Conservation (phyloP, 2,113 vertebrate species). For the Plecturocebus donacophilus region DNA sequence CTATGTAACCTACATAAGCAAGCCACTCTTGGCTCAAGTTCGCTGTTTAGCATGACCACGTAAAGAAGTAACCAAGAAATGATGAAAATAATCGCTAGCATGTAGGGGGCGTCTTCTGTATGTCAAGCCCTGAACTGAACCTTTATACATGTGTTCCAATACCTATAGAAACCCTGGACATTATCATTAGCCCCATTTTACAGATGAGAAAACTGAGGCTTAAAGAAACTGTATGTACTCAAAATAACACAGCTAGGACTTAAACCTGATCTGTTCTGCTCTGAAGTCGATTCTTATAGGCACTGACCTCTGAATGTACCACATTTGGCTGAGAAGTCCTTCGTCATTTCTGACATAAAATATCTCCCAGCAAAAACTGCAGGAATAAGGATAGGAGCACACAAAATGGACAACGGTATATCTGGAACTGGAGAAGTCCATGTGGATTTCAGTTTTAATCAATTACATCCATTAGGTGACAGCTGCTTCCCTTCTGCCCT, state of each 20-base stretch:
- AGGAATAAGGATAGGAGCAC: background rate
- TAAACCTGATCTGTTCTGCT: background rate
- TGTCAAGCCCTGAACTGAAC: background rate
- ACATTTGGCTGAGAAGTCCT: background rate
- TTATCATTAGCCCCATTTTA: background rate
- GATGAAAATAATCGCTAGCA: background rate
- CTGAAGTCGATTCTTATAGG: background rate
- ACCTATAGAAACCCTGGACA: background rate
- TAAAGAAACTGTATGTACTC: background rate
- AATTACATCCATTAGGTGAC: background rate
- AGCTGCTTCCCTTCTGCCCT: conserved; percentile 7
- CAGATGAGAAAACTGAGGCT: background rate
- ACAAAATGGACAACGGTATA: background rate
- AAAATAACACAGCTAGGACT: background rate
- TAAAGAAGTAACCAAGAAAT: background rate
- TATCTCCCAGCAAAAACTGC: background rate
- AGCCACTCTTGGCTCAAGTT: background rate
- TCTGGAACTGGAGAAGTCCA: background rate
- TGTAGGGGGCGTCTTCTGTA: background rate
- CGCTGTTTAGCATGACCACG: background rate
- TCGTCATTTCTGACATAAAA: background rate
- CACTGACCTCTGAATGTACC: too few relatives aligned
- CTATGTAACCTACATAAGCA: background rate
- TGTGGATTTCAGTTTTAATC: background rate
- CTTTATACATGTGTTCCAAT: background rate